Evolutionary conservation across 2,797 vertebrate species (phyloP).

Genomic region (Phataginus tricuspis): DNA sequence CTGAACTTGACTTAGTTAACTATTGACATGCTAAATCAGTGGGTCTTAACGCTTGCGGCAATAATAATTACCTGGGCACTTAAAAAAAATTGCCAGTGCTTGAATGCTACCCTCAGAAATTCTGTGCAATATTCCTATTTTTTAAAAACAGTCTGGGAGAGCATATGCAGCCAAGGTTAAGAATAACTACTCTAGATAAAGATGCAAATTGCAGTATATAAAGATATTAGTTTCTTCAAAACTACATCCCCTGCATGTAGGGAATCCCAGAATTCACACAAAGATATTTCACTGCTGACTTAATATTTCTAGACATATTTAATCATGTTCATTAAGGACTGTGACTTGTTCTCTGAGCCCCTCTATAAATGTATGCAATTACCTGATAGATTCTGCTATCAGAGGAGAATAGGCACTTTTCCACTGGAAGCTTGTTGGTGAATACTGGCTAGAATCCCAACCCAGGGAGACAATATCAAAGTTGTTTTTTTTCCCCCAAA

Average conservation of each 20-base stretch:
- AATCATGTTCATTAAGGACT: not conserved
- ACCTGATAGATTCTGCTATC: not conserved
- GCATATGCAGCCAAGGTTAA: not conserved
- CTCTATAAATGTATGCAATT: not conserved
- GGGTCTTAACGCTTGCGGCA: not conserved
- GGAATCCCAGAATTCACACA: not conserved
- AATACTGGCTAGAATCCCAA: constrained; percentile 40
- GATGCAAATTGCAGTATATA: not conserved
- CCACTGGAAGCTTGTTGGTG: constrained; percentile 32
- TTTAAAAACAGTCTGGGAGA: not conserved
- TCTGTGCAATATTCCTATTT: not conserved
- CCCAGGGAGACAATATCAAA: constrained; percentile 23
- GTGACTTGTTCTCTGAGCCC: not conserved
- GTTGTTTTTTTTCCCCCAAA: not conserved
- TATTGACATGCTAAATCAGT: not conserved
- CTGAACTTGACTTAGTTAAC: not conserved
- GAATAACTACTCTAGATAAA: not conserved
- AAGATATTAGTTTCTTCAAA: not conserved
- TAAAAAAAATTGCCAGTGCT: not conserved
- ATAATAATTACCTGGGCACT: not conserved
- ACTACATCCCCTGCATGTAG: not conserved
- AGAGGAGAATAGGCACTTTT: not conserved
- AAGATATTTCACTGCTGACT: not conserved
- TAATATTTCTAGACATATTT: not conserved
- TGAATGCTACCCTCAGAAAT: not conserved